Evolutionary conservation across 2,797 vertebrate species (phyloP).

Genomic region (Melanotaenia boesemani): DNA sequence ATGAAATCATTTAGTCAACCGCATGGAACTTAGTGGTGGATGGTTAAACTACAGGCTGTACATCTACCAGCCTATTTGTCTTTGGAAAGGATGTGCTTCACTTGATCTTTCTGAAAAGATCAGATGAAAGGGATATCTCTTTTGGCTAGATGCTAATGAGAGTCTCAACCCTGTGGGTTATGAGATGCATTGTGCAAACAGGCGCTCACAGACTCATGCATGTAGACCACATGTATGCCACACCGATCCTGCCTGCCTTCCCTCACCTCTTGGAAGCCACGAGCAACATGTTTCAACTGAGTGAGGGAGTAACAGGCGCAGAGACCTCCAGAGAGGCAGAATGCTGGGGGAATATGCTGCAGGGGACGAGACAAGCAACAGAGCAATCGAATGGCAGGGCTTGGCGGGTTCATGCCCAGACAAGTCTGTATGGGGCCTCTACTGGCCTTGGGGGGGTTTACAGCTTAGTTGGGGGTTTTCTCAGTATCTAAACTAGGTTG

Average conservation of each 20-base stretch:
- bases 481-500: slow-evolving; percentile 65
- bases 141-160: slow-evolving; percentile 77
- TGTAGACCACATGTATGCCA: slow-evolving; percentile 65
- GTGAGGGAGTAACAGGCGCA: slow-evolving; percentile 67
- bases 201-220: slow-evolving; percentile 58
- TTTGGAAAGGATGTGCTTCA: slow-evolving; percentile 66
- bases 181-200: slow-evolving; percentile 66
- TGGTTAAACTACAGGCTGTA: slow-evolving; percentile 63
- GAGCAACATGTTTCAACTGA: slow-evolving; percentile 76
- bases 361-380: slow-evolving; percentile 65
- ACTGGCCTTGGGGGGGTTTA: slow-evolving; percentile 62
- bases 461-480: slow-evolving; percentile 70
- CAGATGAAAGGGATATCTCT: slow-evolving; percentile 69
- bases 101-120: slow-evolving; percentile 63
- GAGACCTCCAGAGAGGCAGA: slow-evolving; percentile 77
- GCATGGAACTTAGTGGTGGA: slow-evolving; percentile 65
- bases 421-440: slow-evolving; percentile 80
- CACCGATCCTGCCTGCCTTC: slow-evolving; percentile 64
- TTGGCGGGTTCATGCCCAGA: slow-evolving; percentile 81
- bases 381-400: slow-evolving; percentile 69
- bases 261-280: slow-evolving; percentile 75
- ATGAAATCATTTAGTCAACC: slow-evolving; percentile 71
- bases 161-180: slow-evolving; percentile 70
- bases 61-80: slow-evolving; percentile 66
- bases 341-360: slow-evolving; percentile 81